phyloP scores from a whole-genome alignment of 2,888 invertebrate species.

The Scaptomyza cyrtandrae region DNA sequence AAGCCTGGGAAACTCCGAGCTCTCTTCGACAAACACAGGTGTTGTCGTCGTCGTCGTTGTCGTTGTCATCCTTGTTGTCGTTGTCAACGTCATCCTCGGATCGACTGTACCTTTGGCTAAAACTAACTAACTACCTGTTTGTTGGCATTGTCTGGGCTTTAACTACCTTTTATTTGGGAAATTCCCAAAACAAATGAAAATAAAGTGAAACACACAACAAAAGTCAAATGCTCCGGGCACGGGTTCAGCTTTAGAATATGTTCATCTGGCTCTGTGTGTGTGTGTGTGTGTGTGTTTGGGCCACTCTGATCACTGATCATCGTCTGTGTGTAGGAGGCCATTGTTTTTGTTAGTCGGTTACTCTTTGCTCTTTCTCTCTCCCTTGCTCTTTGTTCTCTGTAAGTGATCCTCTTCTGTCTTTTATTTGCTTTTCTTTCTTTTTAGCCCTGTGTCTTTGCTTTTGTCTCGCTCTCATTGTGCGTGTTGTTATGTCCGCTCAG shows the following conservation, averaged over 20 bases:
- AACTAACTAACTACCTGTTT: conserved; percentile 51
- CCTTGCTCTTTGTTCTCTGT: conserved; percentile 22
- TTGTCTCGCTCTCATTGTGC: conserved; percentile 71
- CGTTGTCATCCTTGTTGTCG: conserved; percentile 41
- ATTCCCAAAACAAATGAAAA: conserved; percentile 79
- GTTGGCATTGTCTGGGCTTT: conserved; percentile 65
- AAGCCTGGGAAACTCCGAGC: conserved; percentile 74
- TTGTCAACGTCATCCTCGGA: conserved; percentile 47
- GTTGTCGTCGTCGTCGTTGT: conserved; percentile 33
- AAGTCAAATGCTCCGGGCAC: conserved; percentile 73
- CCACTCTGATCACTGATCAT: conserved; percentile 53
- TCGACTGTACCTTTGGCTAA: conserved; percentile 58
- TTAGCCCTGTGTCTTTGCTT: conserved; percentile 43
- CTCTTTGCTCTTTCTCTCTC: conserved; percentile 4
- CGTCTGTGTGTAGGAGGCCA: conserved; percentile 67
- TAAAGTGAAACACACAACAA: conserved; percentile 76
- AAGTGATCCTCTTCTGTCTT: conserved; percentile 53
- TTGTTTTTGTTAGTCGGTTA: conserved; percentile 47
- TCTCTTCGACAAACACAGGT: conserved; percentile 37
- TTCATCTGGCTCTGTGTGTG: neutral
- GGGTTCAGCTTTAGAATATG: conserved; percentile 36
- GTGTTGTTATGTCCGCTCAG: conserved; percentile 53
- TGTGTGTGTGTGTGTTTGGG: conserved; percentile 5
- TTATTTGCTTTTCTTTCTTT: conserved; percentile 53
- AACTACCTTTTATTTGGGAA: conserved; percentile 77